Base-by-base conservation (phyloP, 1,140 invertebrate genomes). In the Drosophila suzukii region DNA sequence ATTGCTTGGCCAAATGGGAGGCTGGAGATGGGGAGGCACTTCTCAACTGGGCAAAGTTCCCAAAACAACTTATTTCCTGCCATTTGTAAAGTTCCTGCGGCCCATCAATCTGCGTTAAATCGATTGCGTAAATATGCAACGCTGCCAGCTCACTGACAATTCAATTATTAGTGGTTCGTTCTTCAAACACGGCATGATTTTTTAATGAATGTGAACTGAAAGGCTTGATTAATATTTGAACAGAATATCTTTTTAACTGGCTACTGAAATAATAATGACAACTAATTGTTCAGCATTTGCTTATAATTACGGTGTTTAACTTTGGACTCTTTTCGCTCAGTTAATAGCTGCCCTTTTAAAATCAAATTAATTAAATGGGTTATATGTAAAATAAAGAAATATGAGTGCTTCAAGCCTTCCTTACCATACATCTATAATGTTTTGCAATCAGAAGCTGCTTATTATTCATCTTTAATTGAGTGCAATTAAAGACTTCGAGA, bases 51-150 rank as follows among this genome's bases (percentile, higher is more conserved):
- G 15, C n/a, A 53, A 53, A 53, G 50, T 53, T 53, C 43, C 36
- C 46, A 51, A 39, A 32, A 13, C 43, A 51, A 72, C 49, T 49
- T 34, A 63, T 63, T 51, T 74, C 44, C 59, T 15, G 27, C 46
- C 46, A 75, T 66, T 75, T 53, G 34, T 39, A 58, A 57, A 41
- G 24, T 63, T 63, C 59, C 43, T 38, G 61, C 24, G 50, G 13
- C 60, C 13, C 39, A 72, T 57, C 61, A 72, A 51, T 72, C 61
- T 46, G 32, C n/a, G 30, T 50, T 12, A 36, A 44, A 55, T 34
- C 39, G 51, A 63, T 75, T 32, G 44, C 66, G 32, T 11, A 68
- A 27, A 68, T 68, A 13, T 55, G 51, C 43, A 60, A 7, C 34
- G 15, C n/a, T 20, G 7, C 2, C 12, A 15, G 20, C 24, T 46